These are phyloP conservation scores for Lordiphosa fenestrarum DNA, from an alignment of 2,888 invertebrate species.

Conservation along the genomic window DNA sequence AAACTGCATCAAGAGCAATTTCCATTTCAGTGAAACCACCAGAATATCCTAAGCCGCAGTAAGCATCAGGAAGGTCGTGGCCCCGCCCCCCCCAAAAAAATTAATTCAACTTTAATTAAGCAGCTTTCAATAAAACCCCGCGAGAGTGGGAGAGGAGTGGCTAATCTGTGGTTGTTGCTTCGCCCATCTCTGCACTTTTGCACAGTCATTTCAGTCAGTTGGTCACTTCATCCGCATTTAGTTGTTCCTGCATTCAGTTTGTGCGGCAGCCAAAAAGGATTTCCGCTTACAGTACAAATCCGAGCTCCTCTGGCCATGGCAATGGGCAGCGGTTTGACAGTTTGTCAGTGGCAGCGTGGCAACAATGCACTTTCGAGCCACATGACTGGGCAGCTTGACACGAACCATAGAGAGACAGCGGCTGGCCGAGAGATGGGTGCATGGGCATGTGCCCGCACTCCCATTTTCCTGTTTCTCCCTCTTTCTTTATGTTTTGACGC, in stretches of 20 bases:
- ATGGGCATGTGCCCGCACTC: constrained; percentile 6
- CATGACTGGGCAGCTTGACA: constrained; percentile 25
- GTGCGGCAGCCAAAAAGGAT: constrained; percentile 29
- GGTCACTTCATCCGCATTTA: constrained; percentile 2
- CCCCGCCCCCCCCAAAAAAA: too few species aligned
- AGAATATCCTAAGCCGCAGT: too few species aligned
- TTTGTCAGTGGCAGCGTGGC: constrained; percentile 12
- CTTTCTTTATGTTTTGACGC: constrained; percentile 30
- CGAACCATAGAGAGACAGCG: not conserved
- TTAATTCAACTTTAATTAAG: constrained; percentile 7
- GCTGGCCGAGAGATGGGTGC: not conserved
- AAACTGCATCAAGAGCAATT: too few species aligned
- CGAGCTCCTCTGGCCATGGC: constrained; percentile 16
- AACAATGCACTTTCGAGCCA: constrained; percentile 35
- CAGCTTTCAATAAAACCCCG: constrained; percentile 5
- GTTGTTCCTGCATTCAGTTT: constrained; percentile 16
- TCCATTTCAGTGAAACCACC: too few species aligned
- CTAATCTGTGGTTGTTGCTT: constrained; percentile 4
- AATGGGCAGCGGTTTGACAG: constrained; percentile 10
- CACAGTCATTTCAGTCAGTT: constrained; percentile 10
- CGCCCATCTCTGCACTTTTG: too few species aligned
- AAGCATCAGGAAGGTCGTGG: too few species aligned
- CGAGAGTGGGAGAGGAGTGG: not conserved
- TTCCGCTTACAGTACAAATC: constrained; percentile 42
- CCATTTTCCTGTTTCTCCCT: constrained; percentile 9